Evolutionary conservation across 2,888 invertebrate genomes (phyloP).

Genomic region (Cabera pusaria): DNA sequence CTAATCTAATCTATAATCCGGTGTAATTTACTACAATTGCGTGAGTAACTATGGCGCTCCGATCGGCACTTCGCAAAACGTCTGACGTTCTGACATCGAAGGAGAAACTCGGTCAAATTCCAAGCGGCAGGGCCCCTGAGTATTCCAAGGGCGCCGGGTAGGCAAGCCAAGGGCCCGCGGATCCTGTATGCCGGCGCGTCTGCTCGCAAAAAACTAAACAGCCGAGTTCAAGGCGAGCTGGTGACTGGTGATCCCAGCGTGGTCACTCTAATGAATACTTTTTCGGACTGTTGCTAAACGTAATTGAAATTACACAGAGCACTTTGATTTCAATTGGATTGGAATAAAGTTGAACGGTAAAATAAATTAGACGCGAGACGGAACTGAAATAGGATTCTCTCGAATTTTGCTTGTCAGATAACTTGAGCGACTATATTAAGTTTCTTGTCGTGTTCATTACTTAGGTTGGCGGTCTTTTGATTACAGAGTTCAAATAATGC

Average conservation of each 20-base stretch:
- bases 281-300: slow-evolving; percentile 23
- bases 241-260: slow-evolving; percentile 68
- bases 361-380: slow-evolving; percentile 15
- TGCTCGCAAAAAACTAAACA: slow-evolving; percentile 72
- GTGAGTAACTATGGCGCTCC: slow-evolving; percentile 3
- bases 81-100: slow-evolving; percentile 19
- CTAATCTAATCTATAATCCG: slow-evolving; percentile 17
- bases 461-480: no score
- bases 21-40: slow-evolving; percentile 11
- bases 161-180: slow-evolving; percentile 36
- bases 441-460: no score
- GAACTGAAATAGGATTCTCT: slow-evolving; percentile 15
- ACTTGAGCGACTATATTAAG: no score
- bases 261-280: slow-evolving; percentile 40
- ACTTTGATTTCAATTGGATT: slow-evolving; percentile 17
- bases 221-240: slow-evolving; percentile 77
- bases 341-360: slow-evolving; percentile 14
- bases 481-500: no score
- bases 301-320: slow-evolving; percentile 26
- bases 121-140: slow-evolving; percentile 35
- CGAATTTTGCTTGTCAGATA: no score
- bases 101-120: slow-evolving; percentile 35
- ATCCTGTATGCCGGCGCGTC: slow-evolving; percentile 68
- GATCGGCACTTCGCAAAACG: slow-evolving; percentile 6
- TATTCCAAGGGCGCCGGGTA: slow-evolving; percentile 63